Conservation (phyloP, 2,113 vertebrate species). For the Athene noctua region DNA sequence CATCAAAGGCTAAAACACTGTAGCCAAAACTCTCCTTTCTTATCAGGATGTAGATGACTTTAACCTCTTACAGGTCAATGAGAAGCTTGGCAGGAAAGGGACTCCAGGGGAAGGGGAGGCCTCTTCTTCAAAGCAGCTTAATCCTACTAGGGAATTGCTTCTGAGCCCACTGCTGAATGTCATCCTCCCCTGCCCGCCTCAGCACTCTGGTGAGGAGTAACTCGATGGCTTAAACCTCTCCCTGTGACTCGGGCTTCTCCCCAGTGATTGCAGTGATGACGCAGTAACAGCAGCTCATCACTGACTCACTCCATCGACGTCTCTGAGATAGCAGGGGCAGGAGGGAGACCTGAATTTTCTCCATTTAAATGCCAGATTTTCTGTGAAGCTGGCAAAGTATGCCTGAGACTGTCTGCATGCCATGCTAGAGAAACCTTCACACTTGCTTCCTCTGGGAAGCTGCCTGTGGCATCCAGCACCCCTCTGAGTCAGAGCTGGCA, state of each 20-base stretch:
- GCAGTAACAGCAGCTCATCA: constrained; percentile 4
- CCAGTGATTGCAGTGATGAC: not conserved
- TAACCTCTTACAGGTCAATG: not conserved
- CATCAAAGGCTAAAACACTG: not conserved
- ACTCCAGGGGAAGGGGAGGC: not conserved
- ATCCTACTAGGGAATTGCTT: constrained; percentile 5
- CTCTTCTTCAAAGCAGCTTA: constrained; percentile 15
- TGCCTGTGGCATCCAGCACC: not conserved
- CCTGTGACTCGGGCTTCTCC: not conserved
- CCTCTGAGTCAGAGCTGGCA: constrained; percentile 23
- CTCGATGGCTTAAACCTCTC: not conserved
- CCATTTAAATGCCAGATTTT: not conserved
- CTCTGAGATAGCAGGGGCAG: not conserved
- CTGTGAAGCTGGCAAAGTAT: not conserved
- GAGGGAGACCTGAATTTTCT: not conserved
- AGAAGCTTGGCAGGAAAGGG: not conserved
- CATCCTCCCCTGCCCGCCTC: not conserved
- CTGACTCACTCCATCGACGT: constrained; percentile 15
- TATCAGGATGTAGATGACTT: not conserved
- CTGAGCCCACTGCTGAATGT: not conserved
- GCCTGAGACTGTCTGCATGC: not conserved
- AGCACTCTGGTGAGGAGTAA: not conserved
- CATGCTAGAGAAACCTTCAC: not conserved
- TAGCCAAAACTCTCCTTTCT: not conserved
- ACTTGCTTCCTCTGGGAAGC: not conserved